A percentile compares a stretch with the other conserved stretches of the same genome.
These are phyloP conservation scores for Hemibagrus guttatus DNA, from an alignment of 2,797 vertebrate species.

Conservation along the genomic window DNA sequence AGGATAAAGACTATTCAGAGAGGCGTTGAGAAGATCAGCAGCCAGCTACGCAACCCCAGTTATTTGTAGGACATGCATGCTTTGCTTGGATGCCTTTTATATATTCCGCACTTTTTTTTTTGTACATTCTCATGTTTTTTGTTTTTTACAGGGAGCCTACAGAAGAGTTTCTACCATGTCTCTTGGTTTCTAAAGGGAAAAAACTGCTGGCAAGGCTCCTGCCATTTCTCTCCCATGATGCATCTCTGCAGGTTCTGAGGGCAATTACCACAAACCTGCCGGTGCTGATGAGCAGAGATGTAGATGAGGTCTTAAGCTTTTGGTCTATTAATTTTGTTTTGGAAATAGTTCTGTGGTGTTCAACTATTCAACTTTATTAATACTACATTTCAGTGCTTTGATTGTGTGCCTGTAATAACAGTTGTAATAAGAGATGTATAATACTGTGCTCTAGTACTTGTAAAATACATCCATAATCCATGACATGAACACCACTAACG, in stretches of 20 bases:
- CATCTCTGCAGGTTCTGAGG: constrained; percentile 73
- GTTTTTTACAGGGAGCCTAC: constrained; percentile 75
- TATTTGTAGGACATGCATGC: constrained; percentile 71
- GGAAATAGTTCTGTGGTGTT: neutral
- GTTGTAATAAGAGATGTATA: neutral
- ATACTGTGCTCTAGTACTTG: neutral
- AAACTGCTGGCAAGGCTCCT: constrained; percentile 81
- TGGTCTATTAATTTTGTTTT: constrained; percentile 28
- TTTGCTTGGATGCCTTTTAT: neutral
- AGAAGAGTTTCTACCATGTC: constrained; percentile 85
- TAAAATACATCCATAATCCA: neutral
- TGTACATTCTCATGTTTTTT: neutral
- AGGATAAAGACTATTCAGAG: constrained; percentile 70
- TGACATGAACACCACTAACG: too few relatives aligned
- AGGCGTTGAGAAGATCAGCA: constrained; percentile 81
- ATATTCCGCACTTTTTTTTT: neutral
- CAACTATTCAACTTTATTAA: neutral
- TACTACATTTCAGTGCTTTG: neutral
- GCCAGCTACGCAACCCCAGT: constrained; percentile 72
- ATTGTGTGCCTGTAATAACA: neutral
- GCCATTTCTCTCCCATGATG: constrained; percentile 78
- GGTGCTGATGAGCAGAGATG: constrained; percentile 83
- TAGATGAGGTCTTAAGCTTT: constrained; percentile 73
- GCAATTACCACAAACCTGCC: constrained; percentile 80
- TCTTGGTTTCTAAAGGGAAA: constrained; percentile 90